A percentile compares a stretch with the other conserved stretches of the same genome.
Conservation (phyloP, 2,797 vertebrate species). For the Tapera naevia region DNA sequence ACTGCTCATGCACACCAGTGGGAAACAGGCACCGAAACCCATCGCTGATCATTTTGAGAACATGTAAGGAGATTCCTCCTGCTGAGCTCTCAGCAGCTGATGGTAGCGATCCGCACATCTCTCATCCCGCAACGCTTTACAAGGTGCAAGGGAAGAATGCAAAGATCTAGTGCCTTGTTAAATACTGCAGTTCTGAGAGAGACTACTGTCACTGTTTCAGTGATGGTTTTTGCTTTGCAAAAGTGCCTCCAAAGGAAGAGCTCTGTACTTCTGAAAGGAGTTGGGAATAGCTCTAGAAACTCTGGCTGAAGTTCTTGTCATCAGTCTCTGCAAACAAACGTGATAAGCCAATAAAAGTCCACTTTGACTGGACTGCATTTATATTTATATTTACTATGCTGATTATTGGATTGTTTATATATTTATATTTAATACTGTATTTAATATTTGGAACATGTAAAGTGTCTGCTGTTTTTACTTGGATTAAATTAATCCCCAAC, state of each 20-base stretch:
- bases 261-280: not conserved
- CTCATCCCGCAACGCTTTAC: slow-evolving; percentile 44
- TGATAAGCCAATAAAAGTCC: not conserved
- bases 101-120: slow-evolving; percentile 27
- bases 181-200: not conserved
- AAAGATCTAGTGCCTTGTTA: not conserved
- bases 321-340: not conserved
- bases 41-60: slow-evolving; percentile 36
- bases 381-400: not conserved
- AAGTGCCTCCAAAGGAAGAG: slow-evolving; percentile 5
- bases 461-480: not conserved
- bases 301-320: slow-evolving; percentile 40
- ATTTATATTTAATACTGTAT: not conserved
- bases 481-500: not conserved
- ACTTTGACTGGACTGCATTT: not conserved
- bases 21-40: slow-evolving; percentile 12
- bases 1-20: slow-evolving; percentile 34
- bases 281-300: slow-evolving; percentile 12
- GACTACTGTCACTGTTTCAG: not conserved
- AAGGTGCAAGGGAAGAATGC: not conserved
- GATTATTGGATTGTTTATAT: not conserved
- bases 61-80: not conserved
- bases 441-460: not conserved
- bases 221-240: not conserved
- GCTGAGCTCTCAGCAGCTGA: slow-evolving; percentile 11